Base-by-base conservation (phyloP, 2,797 vertebrate genomes). In the Mus minutoides region DNA sequence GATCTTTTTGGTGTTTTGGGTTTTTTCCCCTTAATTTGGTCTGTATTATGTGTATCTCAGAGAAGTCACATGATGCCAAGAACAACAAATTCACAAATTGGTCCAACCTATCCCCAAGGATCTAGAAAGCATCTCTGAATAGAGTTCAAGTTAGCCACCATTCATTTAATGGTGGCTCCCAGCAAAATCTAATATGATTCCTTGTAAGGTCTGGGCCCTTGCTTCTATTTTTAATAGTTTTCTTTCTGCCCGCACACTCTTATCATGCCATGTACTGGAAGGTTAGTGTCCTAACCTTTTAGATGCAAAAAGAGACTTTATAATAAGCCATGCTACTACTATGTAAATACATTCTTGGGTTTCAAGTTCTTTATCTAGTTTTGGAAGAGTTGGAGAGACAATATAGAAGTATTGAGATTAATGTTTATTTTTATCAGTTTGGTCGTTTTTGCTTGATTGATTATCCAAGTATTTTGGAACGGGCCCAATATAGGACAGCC, bases 231-330 rank as follows among this genome's bases (percentile, higher is more conserved):
- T 79, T n/a, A 84, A 24, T 73, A 43, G 6, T 58, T 54, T 93
- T 73, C 77, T 43, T 80, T 40, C 85, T 22, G 26, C 24, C 78
- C 75, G 75, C 40, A 49, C 13, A 46, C 12, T 2, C 69, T 22
- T 82, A 2, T 37, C 3, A 0, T 83, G 40, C 78, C 96, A 49
- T 94, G 97, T 97, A 91, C 83, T 93, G 67, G 79, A 94, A 69
- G 34, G 75, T 93, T 77, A 17, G 83, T 85, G 73, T 92, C 52
- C 40, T 95, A 90, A 97, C 58, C 96, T 98, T 96, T 97, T 97
- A 97, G 96, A 96, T 78, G 96, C 84, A 95, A 97, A 94, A 95
- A 76, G 95, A 91, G 91, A 94, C 96, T 96, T 97, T 96, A 97
- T 92, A 95, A 97, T 97, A 94, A 96, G 43, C 96, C 24, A 76